A percentile compares a stretch with the other conserved stretches of the same genome.
phyloP scores from a whole-genome alignment of 2,888 invertebrate species.

The Cheilosia soror region DNA sequence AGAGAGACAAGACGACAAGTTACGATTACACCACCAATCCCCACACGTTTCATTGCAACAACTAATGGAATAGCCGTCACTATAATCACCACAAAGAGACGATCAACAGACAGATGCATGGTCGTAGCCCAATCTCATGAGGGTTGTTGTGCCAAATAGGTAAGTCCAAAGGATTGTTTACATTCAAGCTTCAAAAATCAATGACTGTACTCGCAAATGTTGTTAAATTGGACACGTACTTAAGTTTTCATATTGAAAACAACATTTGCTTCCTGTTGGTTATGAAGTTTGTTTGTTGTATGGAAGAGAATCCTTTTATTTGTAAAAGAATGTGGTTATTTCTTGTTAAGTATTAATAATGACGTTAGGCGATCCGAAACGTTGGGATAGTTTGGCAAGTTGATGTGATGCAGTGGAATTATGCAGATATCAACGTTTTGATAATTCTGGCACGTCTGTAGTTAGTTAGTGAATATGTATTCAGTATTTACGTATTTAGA shows the following conservation, averaged over 20 bases:
- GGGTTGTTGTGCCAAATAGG: conserved; percentile 54
- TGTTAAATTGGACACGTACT: background rate
- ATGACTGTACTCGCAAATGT: conserved; percentile 19
- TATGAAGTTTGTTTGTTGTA: conserved; percentile 21
- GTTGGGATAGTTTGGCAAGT: no score
- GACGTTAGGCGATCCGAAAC: no score
- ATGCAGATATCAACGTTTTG: no score
- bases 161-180: conserved; percentile 33
- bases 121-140: conserved; percentile 28
- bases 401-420: no score
- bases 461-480: no score
- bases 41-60: background rate
- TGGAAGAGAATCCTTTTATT: no score
- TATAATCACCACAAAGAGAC: background rate
- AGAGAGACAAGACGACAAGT: no score
- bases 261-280: conserved; percentile 2
- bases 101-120: conserved; percentile 2
- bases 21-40: background rate
- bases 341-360: no score
- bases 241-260: background rate
- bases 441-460: no score
- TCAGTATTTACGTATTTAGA: no score
- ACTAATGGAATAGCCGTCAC: background rate
- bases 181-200: conserved; percentile 16
- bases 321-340: no score